Evolutionary conservation across 64 coral and sea anemone genomes (phyloP).

Genomic region (Stylophora pistillata): DNA sequence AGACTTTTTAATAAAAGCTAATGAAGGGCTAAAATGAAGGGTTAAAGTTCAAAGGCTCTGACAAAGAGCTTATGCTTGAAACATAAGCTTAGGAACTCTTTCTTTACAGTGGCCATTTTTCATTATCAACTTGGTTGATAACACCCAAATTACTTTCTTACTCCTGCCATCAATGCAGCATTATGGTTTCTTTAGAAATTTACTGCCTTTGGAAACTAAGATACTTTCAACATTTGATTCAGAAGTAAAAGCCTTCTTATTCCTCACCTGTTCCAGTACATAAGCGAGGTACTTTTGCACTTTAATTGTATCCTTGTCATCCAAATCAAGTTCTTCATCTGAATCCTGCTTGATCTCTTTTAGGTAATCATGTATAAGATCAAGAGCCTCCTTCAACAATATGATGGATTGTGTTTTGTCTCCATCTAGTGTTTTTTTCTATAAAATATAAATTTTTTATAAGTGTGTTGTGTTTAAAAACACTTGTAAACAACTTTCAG

Average conservation of each 20-base stretch:
- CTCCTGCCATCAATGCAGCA: no score
- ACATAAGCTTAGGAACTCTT: no score
- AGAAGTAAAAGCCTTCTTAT: background rate
- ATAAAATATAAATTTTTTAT: background rate
- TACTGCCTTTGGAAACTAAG: no score
- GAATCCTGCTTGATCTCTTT: background rate
- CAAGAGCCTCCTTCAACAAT: constrained; percentile 27
- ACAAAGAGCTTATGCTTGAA: no score
- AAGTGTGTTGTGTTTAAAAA: background rate
- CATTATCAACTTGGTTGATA: no score
- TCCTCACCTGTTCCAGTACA: constrained; percentile 28
- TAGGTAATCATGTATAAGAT: constrained; percentile 18
- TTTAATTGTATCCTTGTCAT: constrained; percentile 16
- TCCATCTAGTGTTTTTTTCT: constrained; percentile 30
- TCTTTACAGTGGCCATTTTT: no score
- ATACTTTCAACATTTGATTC: background rate
- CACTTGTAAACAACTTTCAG: no score
- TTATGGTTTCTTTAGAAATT: no score
- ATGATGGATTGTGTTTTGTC: background rate
- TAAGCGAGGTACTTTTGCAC: constrained; percentile 38
- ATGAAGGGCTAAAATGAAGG: no score
- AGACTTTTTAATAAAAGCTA: no score
- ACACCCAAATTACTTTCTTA: no score
- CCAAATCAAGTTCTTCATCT: background rate
- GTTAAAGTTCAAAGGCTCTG: no score